Conservation (phyloP, 23 tunicate species). For the Halocynthia roretzi region DNA sequence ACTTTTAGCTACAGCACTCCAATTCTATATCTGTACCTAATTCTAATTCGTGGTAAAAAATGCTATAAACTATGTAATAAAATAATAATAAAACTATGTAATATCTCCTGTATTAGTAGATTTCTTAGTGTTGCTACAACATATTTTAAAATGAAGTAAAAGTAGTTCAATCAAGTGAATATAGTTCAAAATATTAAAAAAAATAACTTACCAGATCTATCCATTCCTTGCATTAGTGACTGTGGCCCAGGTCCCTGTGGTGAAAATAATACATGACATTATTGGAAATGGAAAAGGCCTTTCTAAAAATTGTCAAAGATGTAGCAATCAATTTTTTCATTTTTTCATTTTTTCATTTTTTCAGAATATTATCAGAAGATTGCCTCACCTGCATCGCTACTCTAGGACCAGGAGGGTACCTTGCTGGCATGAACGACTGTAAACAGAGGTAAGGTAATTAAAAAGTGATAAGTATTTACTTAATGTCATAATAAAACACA, state of each 20-base stretch:
- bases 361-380: background rate
- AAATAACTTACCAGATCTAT: conserved; percentile 43
- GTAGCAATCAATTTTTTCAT: no score
- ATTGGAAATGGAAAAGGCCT: background rate
- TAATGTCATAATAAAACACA: background rate
- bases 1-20: no score
- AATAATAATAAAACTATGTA: no score
- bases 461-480: background rate
- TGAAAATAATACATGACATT: background rate
- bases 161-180: background rate
- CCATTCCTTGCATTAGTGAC: conserved; percentile 72
- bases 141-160: background rate
- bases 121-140: no score
- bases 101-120: no score
- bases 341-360: no score
- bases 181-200: background rate
- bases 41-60: no score
- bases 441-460: conserved; percentile 3
- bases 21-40: no score
- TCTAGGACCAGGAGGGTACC: conserved; percentile 64
- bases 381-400: conserved; percentile 75
- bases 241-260: conserved; percentile 83
- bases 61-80: no score
- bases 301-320: no score
- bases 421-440: conserved; percentile 79